Conservation (phyloP, 2,113 vertebrate species). For the Colistium nudipinnis region DNA sequence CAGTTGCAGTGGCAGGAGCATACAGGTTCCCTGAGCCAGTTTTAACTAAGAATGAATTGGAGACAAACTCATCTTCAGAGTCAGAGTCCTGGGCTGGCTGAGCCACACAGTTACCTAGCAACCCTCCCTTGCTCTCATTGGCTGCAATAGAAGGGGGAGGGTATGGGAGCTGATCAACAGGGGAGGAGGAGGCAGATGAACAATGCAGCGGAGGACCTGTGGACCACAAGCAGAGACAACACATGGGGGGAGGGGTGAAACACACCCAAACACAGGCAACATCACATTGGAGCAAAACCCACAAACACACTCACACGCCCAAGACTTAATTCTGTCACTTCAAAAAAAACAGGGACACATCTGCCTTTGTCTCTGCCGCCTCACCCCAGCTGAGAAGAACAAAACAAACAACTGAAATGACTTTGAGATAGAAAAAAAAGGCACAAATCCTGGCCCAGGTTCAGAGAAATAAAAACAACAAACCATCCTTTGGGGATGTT, state of each 20-base stretch:
- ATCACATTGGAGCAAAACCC: constrained; percentile 64
- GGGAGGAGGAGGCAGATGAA: constrained; percentile 94
- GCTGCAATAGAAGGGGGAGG: constrained; percentile 90
- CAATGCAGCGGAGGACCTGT: constrained; percentile 94
- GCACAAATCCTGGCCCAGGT: constrained; percentile 36
- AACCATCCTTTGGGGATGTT: constrained; percentile 36
- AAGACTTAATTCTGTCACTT: constrained; percentile 67
- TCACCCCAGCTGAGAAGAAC: constrained; percentile 64
- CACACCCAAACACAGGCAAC: constrained; percentile 78
- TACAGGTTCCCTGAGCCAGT: constrained; percentile 93
- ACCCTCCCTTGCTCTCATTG: constrained; percentile 95
- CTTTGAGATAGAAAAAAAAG: constrained; percentile 54
- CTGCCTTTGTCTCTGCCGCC: constrained; percentile 65
- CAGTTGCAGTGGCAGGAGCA: constrained; percentile 81
- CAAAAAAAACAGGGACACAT: constrained; percentile 72
- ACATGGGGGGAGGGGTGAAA: constrained; percentile 81
- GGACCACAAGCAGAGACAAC: constrained; percentile 89
- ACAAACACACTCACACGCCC: constrained; percentile 20
- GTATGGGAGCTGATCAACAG: constrained; percentile 91
- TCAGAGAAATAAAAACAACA: constrained; percentile 50
- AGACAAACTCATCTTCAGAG: constrained; percentile 97
- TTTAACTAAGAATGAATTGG: constrained; percentile 97
- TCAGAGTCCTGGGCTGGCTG: constrained; percentile 95
- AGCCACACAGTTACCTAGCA: constrained; percentile 95
- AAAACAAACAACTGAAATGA: constrained; percentile 66